A percentile compares a stretch with the other conserved stretches of the same genome.
phyloP scores from a whole-genome alignment of 2,888 invertebrate species.

The Cryptops parisi region DNA sequence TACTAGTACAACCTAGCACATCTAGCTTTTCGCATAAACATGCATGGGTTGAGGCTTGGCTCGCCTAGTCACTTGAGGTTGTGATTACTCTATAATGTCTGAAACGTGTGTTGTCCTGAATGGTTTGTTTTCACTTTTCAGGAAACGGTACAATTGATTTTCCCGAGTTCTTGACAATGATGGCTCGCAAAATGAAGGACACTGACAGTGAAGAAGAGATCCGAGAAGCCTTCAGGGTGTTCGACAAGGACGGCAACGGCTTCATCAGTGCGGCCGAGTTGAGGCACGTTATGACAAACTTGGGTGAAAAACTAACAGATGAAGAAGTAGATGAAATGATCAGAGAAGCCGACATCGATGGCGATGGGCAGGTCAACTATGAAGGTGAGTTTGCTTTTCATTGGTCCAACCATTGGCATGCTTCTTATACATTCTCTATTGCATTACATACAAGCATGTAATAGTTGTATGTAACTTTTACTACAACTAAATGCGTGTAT shows the following conservation, averaged over 20 bases:
- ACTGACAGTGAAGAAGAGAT: slow-evolving; percentile 98
- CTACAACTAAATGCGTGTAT: too few species aligned
- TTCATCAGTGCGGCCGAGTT: slow-evolving; percentile 97
- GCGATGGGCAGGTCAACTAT: slow-evolving; percentile 98
- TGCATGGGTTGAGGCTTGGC: too few species aligned
- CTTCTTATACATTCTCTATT: too few species aligned
- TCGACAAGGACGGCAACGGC: slow-evolving; percentile 99
- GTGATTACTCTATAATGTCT: too few species aligned
- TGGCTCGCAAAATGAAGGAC: slow-evolving; percentile 99
- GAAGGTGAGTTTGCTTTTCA: slow-evolving; percentile 60
- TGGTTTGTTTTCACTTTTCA: slow-evolving; percentile 34
- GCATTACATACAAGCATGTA: too few species aligned
- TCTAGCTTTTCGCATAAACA: too few species aligned
- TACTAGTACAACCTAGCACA: too few species aligned
- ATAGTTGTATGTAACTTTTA: too few species aligned
- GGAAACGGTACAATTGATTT: slow-evolving; percentile 99
- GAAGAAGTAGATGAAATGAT: slow-evolving; percentile 99
- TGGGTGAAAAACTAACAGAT: slow-evolving; percentile 97
- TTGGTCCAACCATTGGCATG: too few species aligned
- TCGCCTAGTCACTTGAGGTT: too few species aligned
- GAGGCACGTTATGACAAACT: slow-evolving; percentile 99
- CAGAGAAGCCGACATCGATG: slow-evolving; percentile 96
- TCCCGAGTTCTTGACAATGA: slow-evolving; percentile 99
- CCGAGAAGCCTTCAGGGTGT: slow-evolving; percentile 94
- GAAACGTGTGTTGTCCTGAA: too few species aligned